Evolutionary conservation across 2,888 invertebrate species (phyloP).

Genomic region (Melipona bicolor): DNA sequence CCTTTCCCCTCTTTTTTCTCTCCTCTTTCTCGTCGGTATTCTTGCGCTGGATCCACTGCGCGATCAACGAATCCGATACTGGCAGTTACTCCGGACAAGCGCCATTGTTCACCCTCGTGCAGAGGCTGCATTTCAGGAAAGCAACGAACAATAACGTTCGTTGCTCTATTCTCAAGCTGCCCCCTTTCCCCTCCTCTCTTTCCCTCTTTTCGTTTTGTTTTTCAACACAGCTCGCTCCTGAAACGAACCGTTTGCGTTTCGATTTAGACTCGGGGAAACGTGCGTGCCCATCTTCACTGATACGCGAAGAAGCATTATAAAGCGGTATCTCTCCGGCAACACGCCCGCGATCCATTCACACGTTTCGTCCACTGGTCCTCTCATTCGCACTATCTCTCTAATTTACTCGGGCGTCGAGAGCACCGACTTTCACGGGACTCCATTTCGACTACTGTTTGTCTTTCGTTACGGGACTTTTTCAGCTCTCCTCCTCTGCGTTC

Average conservation of each 20-base stretch:
- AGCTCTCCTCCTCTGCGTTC: constrained; percentile 19
- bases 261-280: constrained; percentile 47
- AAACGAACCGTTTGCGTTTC: constrained; percentile 42
- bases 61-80: constrained; percentile 57
- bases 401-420: constrained; percentile 58
- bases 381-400: constrained; percentile 71
- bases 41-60: constrained; percentile 8
- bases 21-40: not conserved
- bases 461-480: constrained; percentile 51
- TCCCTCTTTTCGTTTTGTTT: not conserved
- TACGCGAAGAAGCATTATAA: constrained; percentile 45
- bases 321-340: constrained; percentile 40
- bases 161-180: not conserved
- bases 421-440: constrained; percentile 45
- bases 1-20: not conserved
- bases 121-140: constrained; percentile 40
- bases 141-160: constrained; percentile 38
- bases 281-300: constrained; percentile 25
- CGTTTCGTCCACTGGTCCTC: constrained; percentile 57
- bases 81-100: constrained; percentile 29
- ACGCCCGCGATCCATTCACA: constrained; percentile 62
- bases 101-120: constrained; percentile 37
- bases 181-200: not conserved
- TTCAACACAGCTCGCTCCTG: too few relatives aligned
- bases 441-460: constrained; percentile 64